Conservation (phyloP, 1,140 invertebrate species). For the Hermatobates lingyangjiaoensis region DNA sequence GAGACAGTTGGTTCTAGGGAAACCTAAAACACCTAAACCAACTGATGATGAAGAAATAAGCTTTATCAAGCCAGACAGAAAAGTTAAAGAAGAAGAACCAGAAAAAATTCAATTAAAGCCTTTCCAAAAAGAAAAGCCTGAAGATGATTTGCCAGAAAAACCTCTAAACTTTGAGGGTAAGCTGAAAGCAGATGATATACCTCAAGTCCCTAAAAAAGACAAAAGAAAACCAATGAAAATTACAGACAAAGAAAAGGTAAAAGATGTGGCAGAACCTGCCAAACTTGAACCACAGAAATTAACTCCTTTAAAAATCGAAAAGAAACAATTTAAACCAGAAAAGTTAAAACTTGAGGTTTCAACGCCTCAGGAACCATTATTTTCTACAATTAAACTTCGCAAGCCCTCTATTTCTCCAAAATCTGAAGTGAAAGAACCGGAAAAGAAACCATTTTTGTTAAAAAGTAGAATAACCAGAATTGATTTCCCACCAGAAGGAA, state of each 20-base stretch:
- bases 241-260: conserved; percentile 3
- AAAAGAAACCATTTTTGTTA: conserved; percentile 38
- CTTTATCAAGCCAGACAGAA: conserved; percentile 26
- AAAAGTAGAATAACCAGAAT: conserved; percentile 39
- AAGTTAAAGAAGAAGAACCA: conserved; percentile 19
- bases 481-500: conserved; percentile 25
- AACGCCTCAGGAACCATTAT: conserved; percentile 29
- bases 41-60: conserved; percentile 23
- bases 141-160: conserved; percentile 13
- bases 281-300: conserved; percentile 9
- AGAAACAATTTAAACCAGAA: conserved; percentile 27
- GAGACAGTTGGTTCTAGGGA: conserved; percentile 23
- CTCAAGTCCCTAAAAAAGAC: neutral
- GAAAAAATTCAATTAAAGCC: conserved; percentile 19
- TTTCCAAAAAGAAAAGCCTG: conserved; percentile 12
- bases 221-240: conserved; percentile 1
- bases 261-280: conserved; percentile 1
- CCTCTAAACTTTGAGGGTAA: conserved; percentile 9
- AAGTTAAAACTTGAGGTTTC: conserved; percentile 26
- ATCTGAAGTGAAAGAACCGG: conserved; percentile 27
- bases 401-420: conserved; percentile 30
- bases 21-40: conserved; percentile 21
- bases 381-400: conserved; percentile 40
- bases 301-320: conserved; percentile 18
- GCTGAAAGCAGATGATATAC: conserved; percentile 12